Conservation (phyloP, 2,888 invertebrate species). For the Drosophila affinis region DNA sequence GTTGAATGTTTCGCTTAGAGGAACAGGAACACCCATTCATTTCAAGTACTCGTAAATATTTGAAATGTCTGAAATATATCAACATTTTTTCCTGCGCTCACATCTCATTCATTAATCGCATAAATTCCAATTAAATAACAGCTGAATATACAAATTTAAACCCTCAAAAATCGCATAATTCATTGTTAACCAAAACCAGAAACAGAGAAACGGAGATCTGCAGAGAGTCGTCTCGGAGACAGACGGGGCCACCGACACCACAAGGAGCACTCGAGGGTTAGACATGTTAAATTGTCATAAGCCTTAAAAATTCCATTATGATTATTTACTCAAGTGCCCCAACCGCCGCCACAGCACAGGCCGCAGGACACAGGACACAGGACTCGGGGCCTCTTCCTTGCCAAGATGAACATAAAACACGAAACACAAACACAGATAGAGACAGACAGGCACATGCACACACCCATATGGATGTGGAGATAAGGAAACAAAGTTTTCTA, state of each 20-base stretch:
- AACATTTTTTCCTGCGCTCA: neutral
- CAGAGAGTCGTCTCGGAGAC: neutral
- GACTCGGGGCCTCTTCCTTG: neutral
- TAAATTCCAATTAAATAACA: constrained; percentile 68
- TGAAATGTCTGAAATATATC: neutral
- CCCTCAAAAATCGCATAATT: constrained; percentile 41
- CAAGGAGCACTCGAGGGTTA: constrained; percentile 23
- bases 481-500: constrained; percentile 76
- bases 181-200: constrained; percentile 49
- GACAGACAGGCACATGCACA: constrained; percentile 33
- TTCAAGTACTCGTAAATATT: too few species aligned
- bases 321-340: constrained; percentile 70
- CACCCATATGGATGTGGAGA: constrained; percentile 51
- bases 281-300: constrained; percentile 72
- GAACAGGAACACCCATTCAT: too few species aligned
- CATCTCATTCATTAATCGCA: constrained; percentile 10
- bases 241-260: neutral
- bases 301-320: constrained; percentile 78
- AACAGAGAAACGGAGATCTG: constrained; percentile 9
- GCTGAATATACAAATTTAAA: neutral
- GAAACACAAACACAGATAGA: constrained; percentile 60
- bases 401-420: constrained; percentile 39
- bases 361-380: neutral
- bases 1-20: too few species aligned
- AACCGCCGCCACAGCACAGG: neutral